These are phyloP conservation scores for Drosophila pseudotakahashii DNA, from an alignment of 2,888 invertebrate genomes.

Conservation along the genomic window DNA sequence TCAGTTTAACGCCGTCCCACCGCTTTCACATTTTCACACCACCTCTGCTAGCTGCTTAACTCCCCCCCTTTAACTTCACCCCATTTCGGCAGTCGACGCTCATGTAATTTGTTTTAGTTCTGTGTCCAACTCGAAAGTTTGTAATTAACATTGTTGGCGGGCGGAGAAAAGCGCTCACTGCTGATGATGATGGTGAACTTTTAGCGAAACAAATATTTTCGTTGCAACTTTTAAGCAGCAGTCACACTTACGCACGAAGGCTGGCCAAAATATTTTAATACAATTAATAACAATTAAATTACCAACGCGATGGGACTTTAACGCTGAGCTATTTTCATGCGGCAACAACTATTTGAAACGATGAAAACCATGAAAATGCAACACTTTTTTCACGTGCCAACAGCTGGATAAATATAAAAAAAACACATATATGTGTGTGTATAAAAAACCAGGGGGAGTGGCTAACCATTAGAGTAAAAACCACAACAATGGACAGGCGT, in stretches of 20 bases:
- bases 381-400: constrained; percentile 14
- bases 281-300: constrained; percentile 12
- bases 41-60: not conserved
- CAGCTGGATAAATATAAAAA: not conserved
- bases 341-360: constrained; percentile 6
- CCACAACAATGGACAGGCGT: constrained; percentile 34
- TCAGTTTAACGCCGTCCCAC: constrained; percentile 1
- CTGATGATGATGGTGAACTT: constrained; percentile 7
- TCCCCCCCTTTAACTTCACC: not conserved
- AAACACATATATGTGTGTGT: not conserved
- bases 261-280: constrained; percentile 15
- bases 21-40: not conserved
- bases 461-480: constrained; percentile 12
- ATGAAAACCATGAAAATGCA: constrained; percentile 23
- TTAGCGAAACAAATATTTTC: constrained; percentile 11
- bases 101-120: constrained; percentile 64
- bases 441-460: not conserved
- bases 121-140: constrained; percentile 70
- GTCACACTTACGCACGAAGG: constrained; percentile 17
- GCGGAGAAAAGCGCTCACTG: not conserved
- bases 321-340: not conserved
- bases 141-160: constrained; percentile 62
- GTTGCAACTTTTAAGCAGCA: constrained; percentile 13
- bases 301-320: not conserved
- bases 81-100: constrained; percentile 11